These are phyloP conservation scores for Pipistrellus nathusii DNA, from an alignment of 2,797 vertebrate species.

Conservation along the genomic window DNA sequence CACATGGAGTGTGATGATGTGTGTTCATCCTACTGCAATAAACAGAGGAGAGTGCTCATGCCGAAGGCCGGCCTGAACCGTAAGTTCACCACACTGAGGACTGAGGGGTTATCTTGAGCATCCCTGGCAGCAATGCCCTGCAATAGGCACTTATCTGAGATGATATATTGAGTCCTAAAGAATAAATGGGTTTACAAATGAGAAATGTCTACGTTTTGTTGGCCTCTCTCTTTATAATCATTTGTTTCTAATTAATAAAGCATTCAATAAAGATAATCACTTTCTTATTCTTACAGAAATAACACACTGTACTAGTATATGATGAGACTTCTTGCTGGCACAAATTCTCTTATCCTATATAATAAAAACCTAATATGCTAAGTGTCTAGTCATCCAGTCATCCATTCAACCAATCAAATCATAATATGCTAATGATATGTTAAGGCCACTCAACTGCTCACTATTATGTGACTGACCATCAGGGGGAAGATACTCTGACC, in stretches of 20 bases:
- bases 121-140: background rate
- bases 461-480: too few species aligned
- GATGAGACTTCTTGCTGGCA: background rate
- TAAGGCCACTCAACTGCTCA: too few species aligned
- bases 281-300: background rate
- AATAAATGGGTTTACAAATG: background rate
- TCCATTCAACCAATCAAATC: too few species aligned
- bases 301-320: background rate
- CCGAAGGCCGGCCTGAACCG: background rate
- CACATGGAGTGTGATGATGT: background rate
- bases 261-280: background rate
- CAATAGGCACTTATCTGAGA: background rate
- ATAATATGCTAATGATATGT: too few species aligned
- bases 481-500: too few species aligned
- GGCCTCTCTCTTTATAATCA: background rate
- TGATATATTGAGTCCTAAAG: background rate
- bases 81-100: background rate
- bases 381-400: fast-evolving
- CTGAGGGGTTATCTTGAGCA: background rate
- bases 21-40: fast-evolving
- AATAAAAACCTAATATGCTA: too few species aligned
- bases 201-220: background rate
- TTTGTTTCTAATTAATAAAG: background rate
- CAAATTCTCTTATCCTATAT: background rate
- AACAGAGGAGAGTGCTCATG: fast-evolving